Evolutionary conservation across 2,888 invertebrate species (phyloP), one percentile per base, ranked within the genome.

Genomic region (Norana najaformis): DNA sequence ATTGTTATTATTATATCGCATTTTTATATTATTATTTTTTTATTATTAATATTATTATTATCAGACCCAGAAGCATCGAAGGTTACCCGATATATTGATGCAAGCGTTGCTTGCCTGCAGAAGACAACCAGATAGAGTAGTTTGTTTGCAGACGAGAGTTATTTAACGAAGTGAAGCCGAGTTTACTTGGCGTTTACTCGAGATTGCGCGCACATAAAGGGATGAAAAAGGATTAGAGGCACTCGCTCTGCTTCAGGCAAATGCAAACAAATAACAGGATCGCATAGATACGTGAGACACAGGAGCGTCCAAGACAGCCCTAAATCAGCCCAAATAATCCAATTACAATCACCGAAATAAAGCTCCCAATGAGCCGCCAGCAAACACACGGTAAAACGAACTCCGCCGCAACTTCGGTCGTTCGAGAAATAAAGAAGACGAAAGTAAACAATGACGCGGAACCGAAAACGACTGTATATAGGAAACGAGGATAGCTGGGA

Each of bases 371-470:
- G 16, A 53, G 30, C 30, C 53, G 53, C 53, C 53, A 53, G 6
- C 53, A 5, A n/a, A n/a, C 69, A n/a, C 30, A 30, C n/a, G 69
- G 13, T n/a, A n/a, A 69, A n/a, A 8, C 69, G n/a, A 69, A 30
- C 69, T 11, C 6, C n/a, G 13, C 30, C 30, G n/a, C 69, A 69
- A 69, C 69, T 69, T n/a, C 69, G n/a, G 69, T 69, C 69, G 3
- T 69, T n/a, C n/a, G 69, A 69, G 69, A 69, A 69, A 69, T 69
- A 69, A 69, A 69, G 69, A 69, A 69, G 69, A n/a, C n/a, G n/a
- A 69, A 69, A 69, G 69, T n/a, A 69, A 69, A 69, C n/a, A 69
- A 69, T n/a, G 30, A 8, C n/a, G 69, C 69, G 69, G 30, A 69
- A 69, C 69, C 69, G 8, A n/a, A 69, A 69, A 69, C 69, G 69